A percentile compares a stretch with the other conserved stretches of the same genome.
Evolutionary conservation across 2,797 vertebrate species (phyloP).

Genomic region (Amazonetta brasiliensis): DNA sequence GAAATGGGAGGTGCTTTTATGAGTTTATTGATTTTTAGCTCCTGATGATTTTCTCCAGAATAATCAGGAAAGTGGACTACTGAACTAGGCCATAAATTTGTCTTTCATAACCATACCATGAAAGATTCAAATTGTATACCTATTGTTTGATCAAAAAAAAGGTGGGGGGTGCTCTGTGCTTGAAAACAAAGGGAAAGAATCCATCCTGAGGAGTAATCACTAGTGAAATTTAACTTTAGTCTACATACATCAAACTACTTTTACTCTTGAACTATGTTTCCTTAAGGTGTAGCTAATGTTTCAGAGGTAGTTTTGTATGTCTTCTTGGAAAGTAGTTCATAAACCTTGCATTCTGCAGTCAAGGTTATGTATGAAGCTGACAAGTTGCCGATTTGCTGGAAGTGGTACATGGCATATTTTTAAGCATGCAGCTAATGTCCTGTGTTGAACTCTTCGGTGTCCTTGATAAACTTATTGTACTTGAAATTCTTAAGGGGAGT

Average conservation of each 20-base stretch:
- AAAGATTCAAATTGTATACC: background rate
- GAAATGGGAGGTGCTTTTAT: fast-evolving
- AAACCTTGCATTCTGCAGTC: background rate
- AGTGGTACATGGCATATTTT: background rate
- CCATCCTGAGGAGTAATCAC: background rate
- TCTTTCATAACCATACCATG: background rate
- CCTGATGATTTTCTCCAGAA: background rate
- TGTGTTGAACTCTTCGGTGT: background rate
- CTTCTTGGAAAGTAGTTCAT: background rate
- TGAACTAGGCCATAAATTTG: background rate
- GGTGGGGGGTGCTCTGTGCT: background rate
- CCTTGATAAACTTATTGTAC: background rate
- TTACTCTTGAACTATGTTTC: background rate
- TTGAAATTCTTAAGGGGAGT: background rate
- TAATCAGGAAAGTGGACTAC: background rate
- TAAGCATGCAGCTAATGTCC: background rate
- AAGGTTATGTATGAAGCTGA: background rate
- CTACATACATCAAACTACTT: background rate
- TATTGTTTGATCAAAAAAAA: background rate
- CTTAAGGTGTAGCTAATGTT: background rate
- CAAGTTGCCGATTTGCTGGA: background rate
- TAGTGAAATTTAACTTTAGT: background rate
- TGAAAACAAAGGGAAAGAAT: background rate
- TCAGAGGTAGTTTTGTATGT: background rate
- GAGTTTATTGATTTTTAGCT: background rate